Evolutionary conservation across 2,113 vertebrate species (phyloP).

Genomic region (Paramormyrops kingsleyae): DNA sequence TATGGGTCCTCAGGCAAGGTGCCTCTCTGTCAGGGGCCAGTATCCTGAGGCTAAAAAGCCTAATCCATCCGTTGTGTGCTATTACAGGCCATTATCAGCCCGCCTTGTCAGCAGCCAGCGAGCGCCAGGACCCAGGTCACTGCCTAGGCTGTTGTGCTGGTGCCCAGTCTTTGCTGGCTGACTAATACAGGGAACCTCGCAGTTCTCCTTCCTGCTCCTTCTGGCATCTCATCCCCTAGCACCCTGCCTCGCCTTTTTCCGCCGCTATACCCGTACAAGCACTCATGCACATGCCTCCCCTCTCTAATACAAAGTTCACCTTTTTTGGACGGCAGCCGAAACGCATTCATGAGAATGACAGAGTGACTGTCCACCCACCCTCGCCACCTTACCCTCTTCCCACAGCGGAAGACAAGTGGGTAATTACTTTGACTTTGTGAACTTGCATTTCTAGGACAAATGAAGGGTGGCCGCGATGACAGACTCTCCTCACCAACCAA

Average conservation of each 20-base stretch:
- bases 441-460: conserved; percentile 28
- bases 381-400: background rate
- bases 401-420: conserved; percentile 32
- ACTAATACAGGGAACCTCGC: conserved; percentile 9
- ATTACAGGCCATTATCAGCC: conserved; percentile 26
- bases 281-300: background rate
- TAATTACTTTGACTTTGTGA: conserved; percentile 38
- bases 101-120: conserved; percentile 1
- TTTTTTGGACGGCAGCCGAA: conserved; percentile 14
- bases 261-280: background rate
- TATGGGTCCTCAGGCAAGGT: conserved; percentile 2
- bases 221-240: background rate
- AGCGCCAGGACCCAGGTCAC: conserved; percentile 22
- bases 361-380: conserved; percentile 45
- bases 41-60: conserved; percentile 14
- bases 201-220: background rate
- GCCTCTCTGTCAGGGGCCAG: conserved; percentile 13
- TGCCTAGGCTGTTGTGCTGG: conserved; percentile 24
- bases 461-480: conserved; percentile 34
- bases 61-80: background rate
- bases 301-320: conserved; percentile 21
- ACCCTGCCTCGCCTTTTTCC: background rate
- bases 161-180: conserved; percentile 8
- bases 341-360: conserved; percentile 36
- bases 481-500: conserved; percentile 35